phyloP scores from a whole-genome alignment of 2,797 vertebrate genomes.

The Phrynocephalus vlangalii region DNA sequence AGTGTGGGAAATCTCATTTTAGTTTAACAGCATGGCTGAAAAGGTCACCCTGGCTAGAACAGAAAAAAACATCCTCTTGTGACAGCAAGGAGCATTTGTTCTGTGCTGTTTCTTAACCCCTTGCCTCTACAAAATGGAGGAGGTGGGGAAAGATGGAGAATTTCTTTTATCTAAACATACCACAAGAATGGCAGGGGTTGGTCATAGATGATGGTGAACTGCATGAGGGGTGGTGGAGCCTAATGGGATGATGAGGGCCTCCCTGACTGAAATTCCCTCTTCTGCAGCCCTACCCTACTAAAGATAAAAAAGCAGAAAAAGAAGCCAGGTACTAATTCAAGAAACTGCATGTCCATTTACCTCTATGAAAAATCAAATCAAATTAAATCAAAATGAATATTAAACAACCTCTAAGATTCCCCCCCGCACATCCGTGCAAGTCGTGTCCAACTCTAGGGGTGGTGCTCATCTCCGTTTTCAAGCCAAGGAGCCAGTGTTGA shows the following conservation, averaged over 20 bases:
- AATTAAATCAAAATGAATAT: too few species aligned
- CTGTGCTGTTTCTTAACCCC: constrained; percentile 12
- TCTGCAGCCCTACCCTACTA: too few species aligned
- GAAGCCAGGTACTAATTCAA: not conserved
- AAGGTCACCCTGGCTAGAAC: constrained; percentile 19
- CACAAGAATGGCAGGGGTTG: not conserved
- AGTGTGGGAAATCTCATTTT: constrained; percentile 20
- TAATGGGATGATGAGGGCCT: not conserved
- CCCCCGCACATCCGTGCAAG: too few species aligned
- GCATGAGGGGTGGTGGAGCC: not conserved
- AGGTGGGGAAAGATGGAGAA: not conserved
- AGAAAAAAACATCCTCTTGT: constrained; percentile 10
- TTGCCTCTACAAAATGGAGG: not conserved
- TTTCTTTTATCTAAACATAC: constrained; percentile 8
- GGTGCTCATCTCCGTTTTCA: too few species aligned
- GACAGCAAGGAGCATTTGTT: constrained; percentile 8
- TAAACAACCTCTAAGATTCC: too few species aligned
- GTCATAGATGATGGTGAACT: not conserved
- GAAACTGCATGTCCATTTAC: too few species aligned
- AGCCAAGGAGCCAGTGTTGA: too few species aligned
- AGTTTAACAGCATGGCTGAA: not conserved
- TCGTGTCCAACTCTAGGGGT: too few species aligned
- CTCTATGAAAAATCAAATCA: too few species aligned
- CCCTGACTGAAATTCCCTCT: not conserved
- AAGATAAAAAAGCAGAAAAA: not conserved